Base-by-base conservation (phyloP, 2,888 invertebrate genomes). In the Ormyrus labotus region DNA sequence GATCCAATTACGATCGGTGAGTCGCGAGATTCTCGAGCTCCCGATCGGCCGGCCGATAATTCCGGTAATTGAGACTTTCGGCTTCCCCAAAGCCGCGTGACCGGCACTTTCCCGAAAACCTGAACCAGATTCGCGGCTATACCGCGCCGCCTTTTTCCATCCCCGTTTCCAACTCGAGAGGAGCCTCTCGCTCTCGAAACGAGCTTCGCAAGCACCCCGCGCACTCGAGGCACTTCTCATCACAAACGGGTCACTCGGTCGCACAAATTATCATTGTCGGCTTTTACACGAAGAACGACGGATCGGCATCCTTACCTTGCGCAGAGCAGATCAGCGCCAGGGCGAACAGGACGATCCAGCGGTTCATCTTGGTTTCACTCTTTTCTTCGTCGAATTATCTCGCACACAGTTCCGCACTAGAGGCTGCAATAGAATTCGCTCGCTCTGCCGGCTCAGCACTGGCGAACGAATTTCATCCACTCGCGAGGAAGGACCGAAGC, bases 311-410 rank as follows among this genome's bases (percentile, higher is more conserved):
- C 78, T 80, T 75, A 80, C 79, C 79, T 80, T 74, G 70, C 5
- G 64, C 64, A 65, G 13, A 10, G 70, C 79, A 80, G 5, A 80
- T 64, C n/a, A 80, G 79, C 57, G 74, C 70, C 9, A 64, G 60
- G 34, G 13, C 55, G 11, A 19, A 68, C 10, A 75, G 4, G 48
- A 57, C 6, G 47, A 65, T 58, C 74, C 74, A 70, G 60, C 47
- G 45, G 19, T 65, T 65, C 34, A 34, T 34, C 34, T 34, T 34
- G 34, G 3, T 19, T 19, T 19, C 64, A 74, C 74, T 61, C 48
- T 74, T 51, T 5, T 6, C 34, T 34, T 63, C 63, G 45, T 11
- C 47, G 6, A 11, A 6, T 11, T 11, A 45, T 11, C 11, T 53
- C 53, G 68, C 51, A 53, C 68, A 34, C 55, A 55, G 34, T 34